phyloP scores from a whole-genome alignment of 2,888 invertebrate species.

The Embidobia sp. region DNA sequence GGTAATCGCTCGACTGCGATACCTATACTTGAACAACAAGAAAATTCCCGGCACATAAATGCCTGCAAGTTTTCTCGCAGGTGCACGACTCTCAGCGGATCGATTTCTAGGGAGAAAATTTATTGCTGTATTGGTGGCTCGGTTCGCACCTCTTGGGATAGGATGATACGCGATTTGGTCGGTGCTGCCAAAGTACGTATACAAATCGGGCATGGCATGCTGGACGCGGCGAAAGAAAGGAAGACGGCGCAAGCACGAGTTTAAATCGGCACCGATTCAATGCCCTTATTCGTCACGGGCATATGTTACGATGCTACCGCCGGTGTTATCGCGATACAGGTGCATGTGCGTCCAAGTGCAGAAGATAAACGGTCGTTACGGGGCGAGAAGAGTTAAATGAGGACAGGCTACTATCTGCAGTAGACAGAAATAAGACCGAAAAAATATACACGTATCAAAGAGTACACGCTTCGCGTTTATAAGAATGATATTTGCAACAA shows the following conservation, averaged over 20 bases:
- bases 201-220: slow-evolving; percentile 56
- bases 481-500: neutral
- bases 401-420: slow-evolving; percentile 54
- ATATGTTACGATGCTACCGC: slow-evolving; percentile 64
- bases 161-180: slow-evolving; percentile 48
- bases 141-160: slow-evolving; percentile 54
- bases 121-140: slow-evolving; percentile 40
- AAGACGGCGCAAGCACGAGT: slow-evolving; percentile 49
- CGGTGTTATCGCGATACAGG: slow-evolving; percentile 65
- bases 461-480: slow-evolving; percentile 2
- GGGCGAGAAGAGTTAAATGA: slow-evolving; percentile 61
- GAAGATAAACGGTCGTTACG: slow-evolving; percentile 61
- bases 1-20: neutral
- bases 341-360: slow-evolving; percentile 60
- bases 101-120: slow-evolving; percentile 55
- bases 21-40: neutral
- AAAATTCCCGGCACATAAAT: slow-evolving; percentile 15
- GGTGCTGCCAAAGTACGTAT: slow-evolving; percentile 40
- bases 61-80: slow-evolving; percentile 47
- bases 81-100: slow-evolving; percentile 36
- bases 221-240: slow-evolving; percentile 54
- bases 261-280: slow-evolving; percentile 66
- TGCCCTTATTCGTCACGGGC: slow-evolving; percentile 66
- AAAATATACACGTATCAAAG: slow-evolving; percentile 28
- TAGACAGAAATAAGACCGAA: slow-evolving; percentile 34